These are phyloP conservation scores for Coendou prehensilis DNA, from an alignment of 2,797 vertebrate species.

Conservation along the genomic window DNA sequence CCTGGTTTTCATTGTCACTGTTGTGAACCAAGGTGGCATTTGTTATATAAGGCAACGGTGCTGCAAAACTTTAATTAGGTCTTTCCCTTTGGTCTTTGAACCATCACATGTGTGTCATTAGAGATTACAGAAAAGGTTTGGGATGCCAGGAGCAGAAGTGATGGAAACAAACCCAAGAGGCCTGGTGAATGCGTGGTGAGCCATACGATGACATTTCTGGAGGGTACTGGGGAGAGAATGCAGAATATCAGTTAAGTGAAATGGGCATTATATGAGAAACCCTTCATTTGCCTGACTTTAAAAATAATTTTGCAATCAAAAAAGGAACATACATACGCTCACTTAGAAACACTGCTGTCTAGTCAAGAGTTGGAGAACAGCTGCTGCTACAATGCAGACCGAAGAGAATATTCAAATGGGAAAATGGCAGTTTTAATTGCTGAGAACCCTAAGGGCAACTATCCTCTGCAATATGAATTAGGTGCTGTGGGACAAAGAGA, in stretches of 20 bases:
- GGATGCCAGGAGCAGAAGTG: neutral
- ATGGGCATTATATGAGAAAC: neutral
- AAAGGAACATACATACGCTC: neutral
- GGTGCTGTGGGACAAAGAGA: slow-evolving; percentile 62
- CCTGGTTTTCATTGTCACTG: slow-evolving; percentile 48
- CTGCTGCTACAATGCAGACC: slow-evolving; percentile 50
- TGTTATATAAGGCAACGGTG: slow-evolving; percentile 71
- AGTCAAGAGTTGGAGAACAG: slow-evolving; percentile 59
- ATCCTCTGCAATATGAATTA: slow-evolving; percentile 54
- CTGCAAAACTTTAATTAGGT: neutral
- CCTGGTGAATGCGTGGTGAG: neutral
- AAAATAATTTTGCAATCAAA: slow-evolving; percentile 29
- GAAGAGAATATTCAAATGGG: slow-evolving; percentile 32
- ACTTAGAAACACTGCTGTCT: neutral
- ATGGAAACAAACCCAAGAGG: slow-evolving; percentile 20
- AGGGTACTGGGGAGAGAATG: neutral
- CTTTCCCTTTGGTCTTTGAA: slow-evolving; percentile 56
- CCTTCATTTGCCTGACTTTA: neutral
- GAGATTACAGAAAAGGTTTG: slow-evolving; percentile 23
- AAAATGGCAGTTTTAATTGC: slow-evolving; percentile 68
- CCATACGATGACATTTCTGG: slow-evolving; percentile 41
- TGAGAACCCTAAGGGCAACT: slow-evolving; percentile 57
- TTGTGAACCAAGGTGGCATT: neutral
- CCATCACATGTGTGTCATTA: neutral
- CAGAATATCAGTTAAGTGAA: neutral